Evolutionary conservation across 2,888 invertebrate genomes (phyloP).

Genomic region (Lycocerus yunnanus): DNA sequence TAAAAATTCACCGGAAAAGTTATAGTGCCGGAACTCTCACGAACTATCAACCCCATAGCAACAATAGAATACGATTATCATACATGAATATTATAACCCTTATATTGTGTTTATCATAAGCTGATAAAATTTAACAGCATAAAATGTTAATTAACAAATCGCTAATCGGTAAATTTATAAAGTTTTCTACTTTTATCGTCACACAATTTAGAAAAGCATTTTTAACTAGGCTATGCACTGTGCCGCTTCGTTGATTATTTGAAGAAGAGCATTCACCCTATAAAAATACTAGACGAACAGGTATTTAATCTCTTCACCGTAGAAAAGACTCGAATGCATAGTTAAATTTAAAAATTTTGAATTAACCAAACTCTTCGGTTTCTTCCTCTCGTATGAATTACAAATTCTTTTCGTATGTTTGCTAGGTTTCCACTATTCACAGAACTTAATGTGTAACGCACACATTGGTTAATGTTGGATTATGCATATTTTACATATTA

Average conservation of each 20-base stretch:
- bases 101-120: neutral
- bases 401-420: neutral
- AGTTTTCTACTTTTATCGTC: neutral
- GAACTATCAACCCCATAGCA: conserved; percentile 21
- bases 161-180: neutral
- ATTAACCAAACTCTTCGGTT: neutral
- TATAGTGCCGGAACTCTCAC: conserved; percentile 29
- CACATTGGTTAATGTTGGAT: neutral
- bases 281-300: conserved; percentile 3
- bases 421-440: neutral
- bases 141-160: neutral
- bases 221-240: neutral
- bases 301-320: conserved; percentile 2
- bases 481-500: neutral
- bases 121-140: neutral
- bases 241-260: neutral
- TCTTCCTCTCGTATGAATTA: neutral
- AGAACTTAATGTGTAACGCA: neutral
- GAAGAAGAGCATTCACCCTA: conserved; percentile 4
- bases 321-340: neutral
- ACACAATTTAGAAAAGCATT: neutral
- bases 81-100: conserved; percentile 20
- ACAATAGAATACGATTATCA: conserved; percentile 23
- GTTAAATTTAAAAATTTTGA: neutral
- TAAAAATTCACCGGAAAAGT: conserved; percentile 19